A percentile compares a stretch with the other conserved stretches of the same genome.
Conservation (phyloP, 1,140 invertebrate species). For the Sycophila sp. region DNA sequence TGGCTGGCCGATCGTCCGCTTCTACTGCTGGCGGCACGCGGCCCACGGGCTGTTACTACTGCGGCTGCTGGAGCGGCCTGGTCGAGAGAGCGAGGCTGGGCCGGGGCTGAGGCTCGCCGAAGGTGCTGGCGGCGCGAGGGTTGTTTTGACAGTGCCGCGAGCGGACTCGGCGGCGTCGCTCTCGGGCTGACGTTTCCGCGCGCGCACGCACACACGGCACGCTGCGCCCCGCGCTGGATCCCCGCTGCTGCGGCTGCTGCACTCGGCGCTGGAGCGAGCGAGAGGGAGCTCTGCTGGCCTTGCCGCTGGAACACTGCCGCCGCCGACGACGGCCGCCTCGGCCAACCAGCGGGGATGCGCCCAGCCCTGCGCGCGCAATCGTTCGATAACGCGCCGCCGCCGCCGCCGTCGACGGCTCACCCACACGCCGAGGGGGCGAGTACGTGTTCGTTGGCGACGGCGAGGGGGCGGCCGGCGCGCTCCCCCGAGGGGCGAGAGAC, state of each 20-base stretch:
- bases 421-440: constrained; percentile 39
- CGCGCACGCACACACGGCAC: too few relatives aligned
- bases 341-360: background rate
- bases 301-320: too few relatives aligned
- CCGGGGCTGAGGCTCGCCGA: background rate
- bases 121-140: background rate
- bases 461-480: constrained; percentile 1
- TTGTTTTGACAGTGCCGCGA: constrained; percentile 33
- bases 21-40: too few relatives aligned
- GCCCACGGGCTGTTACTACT: too few relatives aligned
- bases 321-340: background rate
- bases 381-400: constrained; percentile 62
- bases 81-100: too few relatives aligned
- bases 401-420: constrained; percentile 54
- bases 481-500: constrained; percentile 22
- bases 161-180: background rate
- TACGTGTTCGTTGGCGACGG: constrained; percentile 21
- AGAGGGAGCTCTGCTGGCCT: too few relatives aligned
- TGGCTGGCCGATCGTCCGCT: too few relatives aligned
- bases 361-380: constrained; percentile 62
- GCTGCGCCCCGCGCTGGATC: too few relatives aligned
- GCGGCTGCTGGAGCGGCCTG: too few relatives aligned
- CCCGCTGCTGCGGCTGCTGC: background rate
- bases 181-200: background rate
- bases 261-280: background rate